phyloP scores from a whole-genome alignment of 2,888 invertebrate species.

The Ophion slaviceki region DNA sequence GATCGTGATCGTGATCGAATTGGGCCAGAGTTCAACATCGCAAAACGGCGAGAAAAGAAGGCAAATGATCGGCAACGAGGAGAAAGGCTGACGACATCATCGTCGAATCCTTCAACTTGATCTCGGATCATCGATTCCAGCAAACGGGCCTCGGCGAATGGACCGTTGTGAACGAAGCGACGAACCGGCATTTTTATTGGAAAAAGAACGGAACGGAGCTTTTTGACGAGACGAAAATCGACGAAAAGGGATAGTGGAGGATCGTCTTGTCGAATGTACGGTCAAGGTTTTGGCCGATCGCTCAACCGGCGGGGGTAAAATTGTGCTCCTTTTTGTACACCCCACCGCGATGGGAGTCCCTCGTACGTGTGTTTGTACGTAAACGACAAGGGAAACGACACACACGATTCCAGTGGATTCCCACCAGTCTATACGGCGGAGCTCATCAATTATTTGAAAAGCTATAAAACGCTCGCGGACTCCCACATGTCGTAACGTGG shows the following conservation, averaged over 20 bases:
- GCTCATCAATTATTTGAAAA: slow-evolving; percentile 40
- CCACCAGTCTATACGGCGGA: not conserved
- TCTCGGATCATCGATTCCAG: too few relatives aligned
- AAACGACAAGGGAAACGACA: not conserved
- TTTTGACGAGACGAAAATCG: too few relatives aligned
- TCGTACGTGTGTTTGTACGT: not conserved
- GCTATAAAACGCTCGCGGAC: slow-evolving; percentile 23
- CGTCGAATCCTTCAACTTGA: too few relatives aligned
- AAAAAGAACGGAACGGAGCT: too few relatives aligned
- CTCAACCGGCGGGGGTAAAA: not conserved
- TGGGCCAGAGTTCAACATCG: too few relatives aligned
- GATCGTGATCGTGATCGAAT: too few relatives aligned
- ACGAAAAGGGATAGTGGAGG: not conserved
- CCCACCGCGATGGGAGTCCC: not conserved
- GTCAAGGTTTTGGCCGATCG: not conserved
- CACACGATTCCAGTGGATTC: not conserved
- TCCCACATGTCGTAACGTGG: not conserved
- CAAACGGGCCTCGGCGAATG: too few relatives aligned
- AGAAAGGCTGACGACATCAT: too few relatives aligned
- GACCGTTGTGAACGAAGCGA: too few relatives aligned
- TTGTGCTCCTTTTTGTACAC: not conserved
- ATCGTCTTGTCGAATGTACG: not conserved
- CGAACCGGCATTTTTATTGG: too few relatives aligned
- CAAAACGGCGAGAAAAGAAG: too few relatives aligned
- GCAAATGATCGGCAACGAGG: too few relatives aligned